These are phyloP conservation scores for Phyllotis vaccarum DNA, from an alignment of 2,797 vertebrate species.

Conservation along the genomic window DNA sequence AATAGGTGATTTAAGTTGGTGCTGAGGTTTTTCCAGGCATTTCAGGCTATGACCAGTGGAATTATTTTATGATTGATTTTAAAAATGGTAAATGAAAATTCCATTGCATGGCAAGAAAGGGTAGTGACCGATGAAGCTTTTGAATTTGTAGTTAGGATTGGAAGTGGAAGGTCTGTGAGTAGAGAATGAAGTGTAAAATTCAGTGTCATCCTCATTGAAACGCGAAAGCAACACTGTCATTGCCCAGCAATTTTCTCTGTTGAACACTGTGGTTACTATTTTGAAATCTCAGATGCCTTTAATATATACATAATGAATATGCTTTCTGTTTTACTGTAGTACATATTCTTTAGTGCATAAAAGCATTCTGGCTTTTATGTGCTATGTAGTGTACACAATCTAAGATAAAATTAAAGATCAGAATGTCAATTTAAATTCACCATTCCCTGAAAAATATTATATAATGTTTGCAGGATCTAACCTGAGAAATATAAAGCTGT, in stretches of 20 bases:
- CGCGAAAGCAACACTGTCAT: neutral
- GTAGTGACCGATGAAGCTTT: conserved; percentile 34
- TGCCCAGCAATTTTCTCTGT: conserved; percentile 32
- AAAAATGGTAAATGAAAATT: conserved; percentile 46
- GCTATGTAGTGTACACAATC: neutral
- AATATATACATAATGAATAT: conserved; percentile 3
- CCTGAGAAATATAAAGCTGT: conserved; percentile 41
- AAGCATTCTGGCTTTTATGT: conserved; percentile 36
- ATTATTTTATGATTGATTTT: neutral
- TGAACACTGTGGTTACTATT: conserved; percentile 25
- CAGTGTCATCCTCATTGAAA: conserved; percentile 39
- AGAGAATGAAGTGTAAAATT: conserved; percentile 15
- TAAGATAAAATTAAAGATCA: conserved; percentile 49
- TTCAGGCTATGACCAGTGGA: neutral
- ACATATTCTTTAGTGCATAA: too few relatives aligned
- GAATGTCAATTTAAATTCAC: conserved; percentile 42
- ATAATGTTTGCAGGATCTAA: conserved; percentile 12
- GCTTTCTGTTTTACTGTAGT: conserved; percentile 49
- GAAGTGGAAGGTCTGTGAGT: neutral
- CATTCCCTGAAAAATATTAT: neutral
- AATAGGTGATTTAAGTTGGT: neutral
- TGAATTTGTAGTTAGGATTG: conserved; percentile 56
- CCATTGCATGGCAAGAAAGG: neutral
- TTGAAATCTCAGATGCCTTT: conserved; percentile 56
- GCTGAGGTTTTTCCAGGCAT: neutral